Percentiles rank a stretch among this genome's conserved stretches.
phyloP scores from a whole-genome alignment of 1,140 invertebrate species.

The Pachypsylla venusta region DNA sequence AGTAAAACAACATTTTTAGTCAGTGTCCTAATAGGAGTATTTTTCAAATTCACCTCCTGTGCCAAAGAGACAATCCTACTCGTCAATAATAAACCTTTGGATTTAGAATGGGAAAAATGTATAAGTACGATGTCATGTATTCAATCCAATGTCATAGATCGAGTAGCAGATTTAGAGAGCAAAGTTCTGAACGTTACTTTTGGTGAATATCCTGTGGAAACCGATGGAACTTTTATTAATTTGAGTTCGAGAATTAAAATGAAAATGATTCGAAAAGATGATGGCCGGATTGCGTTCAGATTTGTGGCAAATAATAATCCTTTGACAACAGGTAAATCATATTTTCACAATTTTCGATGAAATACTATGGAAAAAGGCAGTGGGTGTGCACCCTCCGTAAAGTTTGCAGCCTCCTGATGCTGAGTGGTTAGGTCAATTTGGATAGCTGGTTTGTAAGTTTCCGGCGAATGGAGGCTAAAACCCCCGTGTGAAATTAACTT shows the following conservation, averaged over 20 bases:
- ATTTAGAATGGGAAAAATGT: background rate
- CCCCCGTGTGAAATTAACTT: too few relatives aligned
- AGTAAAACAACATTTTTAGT: too few relatives aligned
- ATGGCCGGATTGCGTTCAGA: background rate
- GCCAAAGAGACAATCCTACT: background rate
- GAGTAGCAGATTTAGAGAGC: background rate
- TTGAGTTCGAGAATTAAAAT: background rate
- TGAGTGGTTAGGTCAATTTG: too few relatives aligned
- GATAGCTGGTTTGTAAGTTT: too few relatives aligned
- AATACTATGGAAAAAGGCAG: too few relatives aligned
- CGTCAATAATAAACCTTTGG: constrained; percentile 4
- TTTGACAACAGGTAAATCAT: constrained; percentile 2
- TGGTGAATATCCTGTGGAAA: background rate
- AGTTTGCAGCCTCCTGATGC: too few relatives aligned
- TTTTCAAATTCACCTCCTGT: too few relatives aligned
- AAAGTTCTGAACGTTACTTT: background rate
- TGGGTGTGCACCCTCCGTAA: too few relatives aligned
- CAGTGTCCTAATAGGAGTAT: too few relatives aligned
- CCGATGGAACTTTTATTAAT: background rate
- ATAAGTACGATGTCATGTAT: background rate
- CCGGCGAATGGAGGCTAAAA: too few relatives aligned
- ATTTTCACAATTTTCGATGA: too few relatives aligned
- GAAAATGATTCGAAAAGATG: constrained; percentile 2
- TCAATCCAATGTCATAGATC: background rate
- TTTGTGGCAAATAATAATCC: background rate